phyloP scores from a whole-genome alignment of 2,888 invertebrate species.

The Pandemis corylana region DNA sequence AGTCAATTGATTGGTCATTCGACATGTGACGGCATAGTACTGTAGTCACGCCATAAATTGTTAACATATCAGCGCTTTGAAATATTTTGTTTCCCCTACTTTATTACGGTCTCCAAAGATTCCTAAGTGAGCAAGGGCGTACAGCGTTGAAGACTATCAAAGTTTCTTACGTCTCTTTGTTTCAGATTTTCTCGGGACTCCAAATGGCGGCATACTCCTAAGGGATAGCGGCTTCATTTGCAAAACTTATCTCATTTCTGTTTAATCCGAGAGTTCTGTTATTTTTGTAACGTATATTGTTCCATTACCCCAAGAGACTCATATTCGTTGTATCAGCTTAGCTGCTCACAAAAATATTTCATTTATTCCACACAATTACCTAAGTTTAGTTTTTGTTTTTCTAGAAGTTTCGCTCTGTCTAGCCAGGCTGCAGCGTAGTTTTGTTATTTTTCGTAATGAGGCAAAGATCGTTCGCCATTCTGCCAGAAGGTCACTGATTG shows the following conservation, averaged over 20 bases:
- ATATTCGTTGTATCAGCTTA: neutral
- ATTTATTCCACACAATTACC: neutral
- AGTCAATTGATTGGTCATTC: conserved; percentile 60
- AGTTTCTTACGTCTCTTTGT: conserved; percentile 6
- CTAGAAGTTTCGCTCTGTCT: conserved; percentile 14
- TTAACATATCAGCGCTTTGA: neutral
- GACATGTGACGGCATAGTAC: conserved; percentile 1
- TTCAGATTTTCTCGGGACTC: neutral
- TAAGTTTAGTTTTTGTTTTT: neutral
- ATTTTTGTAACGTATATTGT: conserved; percentile 9
- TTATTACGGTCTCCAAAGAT: neutral
- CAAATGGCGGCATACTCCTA: neutral
- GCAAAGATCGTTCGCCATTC: conserved; percentile 4
- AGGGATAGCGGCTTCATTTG: conserved; percentile 7
- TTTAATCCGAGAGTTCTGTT: conserved; percentile 16
- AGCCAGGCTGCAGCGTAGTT: conserved; percentile 16
- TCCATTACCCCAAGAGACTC: neutral
- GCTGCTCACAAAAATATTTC: neutral
- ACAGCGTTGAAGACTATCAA: neutral
- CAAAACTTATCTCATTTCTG: conserved; percentile 18
- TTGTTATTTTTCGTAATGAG: conserved; percentile 1
- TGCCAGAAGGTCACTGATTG: conserved; percentile 10
- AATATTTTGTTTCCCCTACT: neutral
- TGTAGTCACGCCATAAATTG: neutral
- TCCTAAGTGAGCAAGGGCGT: neutral